A percentile compares a stretch with the other conserved stretches of the same genome.
Conservation (phyloP, 1,140 invertebrate genomes). For the Platyscapa corneri region DNA sequence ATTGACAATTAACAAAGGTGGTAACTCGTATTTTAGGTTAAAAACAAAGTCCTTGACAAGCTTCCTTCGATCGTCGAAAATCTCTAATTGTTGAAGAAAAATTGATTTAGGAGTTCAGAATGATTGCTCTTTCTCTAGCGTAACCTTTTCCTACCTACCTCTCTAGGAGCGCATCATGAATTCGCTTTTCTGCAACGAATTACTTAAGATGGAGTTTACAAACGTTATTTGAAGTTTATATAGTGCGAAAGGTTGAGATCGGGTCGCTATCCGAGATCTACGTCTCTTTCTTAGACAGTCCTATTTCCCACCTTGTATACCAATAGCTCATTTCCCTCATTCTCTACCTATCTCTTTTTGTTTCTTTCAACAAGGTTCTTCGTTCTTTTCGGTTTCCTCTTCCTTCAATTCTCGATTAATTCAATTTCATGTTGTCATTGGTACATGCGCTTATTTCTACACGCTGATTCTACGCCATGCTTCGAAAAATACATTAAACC, state of each 20-base stretch:
- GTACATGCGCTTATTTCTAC: slow-evolving; percentile 32
- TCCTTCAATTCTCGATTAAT: slow-evolving; percentile 61
- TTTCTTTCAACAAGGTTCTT: slow-evolving; percentile 13
- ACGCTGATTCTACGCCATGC: slow-evolving; percentile 2
- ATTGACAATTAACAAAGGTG: background rate
- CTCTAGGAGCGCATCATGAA: slow-evolving; percentile 44
- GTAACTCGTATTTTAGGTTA: background rate
- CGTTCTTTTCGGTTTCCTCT: slow-evolving; percentile 30
- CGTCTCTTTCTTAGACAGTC: background rate
- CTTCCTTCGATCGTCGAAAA: slow-evolving; percentile 24
- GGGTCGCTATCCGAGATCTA: background rate
- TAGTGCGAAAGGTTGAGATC: background rate
- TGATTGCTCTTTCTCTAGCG: slow-evolving; percentile 20
- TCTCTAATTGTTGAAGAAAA: slow-evolving; percentile 48
- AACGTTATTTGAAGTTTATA: slow-evolving; percentile 65
- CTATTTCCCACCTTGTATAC: background rate
- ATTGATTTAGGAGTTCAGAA: slow-evolving; percentile 54
- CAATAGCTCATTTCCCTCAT: background rate
- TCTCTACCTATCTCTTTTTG: background rate
- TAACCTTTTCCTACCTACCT: background rate
- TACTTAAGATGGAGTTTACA: slow-evolving; percentile 59
- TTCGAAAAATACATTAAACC: slow-evolving; percentile 38
- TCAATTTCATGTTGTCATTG: slow-evolving; percentile 60
- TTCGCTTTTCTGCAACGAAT: slow-evolving; percentile 56
- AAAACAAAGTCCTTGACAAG: background rate